These are phyloP conservation scores for Tenodera sinensis DNA, from an alignment of 2,888 invertebrate species.

Conservation along the genomic window DNA sequence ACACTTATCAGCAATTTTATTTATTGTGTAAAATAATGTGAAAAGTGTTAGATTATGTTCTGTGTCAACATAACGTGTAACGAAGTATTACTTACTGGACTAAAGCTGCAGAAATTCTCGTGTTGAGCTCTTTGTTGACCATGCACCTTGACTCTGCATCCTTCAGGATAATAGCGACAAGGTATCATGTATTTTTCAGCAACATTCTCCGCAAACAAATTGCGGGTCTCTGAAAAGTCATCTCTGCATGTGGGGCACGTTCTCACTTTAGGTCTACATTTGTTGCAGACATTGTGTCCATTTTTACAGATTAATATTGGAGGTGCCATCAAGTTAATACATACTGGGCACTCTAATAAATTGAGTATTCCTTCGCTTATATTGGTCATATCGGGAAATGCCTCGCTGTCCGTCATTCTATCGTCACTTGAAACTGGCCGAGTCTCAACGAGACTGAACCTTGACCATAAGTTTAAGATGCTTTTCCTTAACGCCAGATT, in stretches of 20 bases:
- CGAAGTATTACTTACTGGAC: neutral
- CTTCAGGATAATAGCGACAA: neutral
- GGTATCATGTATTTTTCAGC: neutral
- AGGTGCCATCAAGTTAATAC: neutral
- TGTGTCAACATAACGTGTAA: too few relatives aligned
- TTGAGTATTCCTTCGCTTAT: neutral
- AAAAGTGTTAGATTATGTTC: too few relatives aligned
- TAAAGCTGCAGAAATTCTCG: neutral
- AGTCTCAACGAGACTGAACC: too few relatives aligned
- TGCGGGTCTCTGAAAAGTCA: neutral
- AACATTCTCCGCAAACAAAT: neutral
- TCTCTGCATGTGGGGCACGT: neutral
- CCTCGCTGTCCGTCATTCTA: neutral
- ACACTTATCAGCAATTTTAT: too few relatives aligned
- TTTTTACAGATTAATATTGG: neutral
- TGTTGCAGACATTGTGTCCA: neutral
- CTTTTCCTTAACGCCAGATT: too few relatives aligned
- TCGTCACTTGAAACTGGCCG: neutral
- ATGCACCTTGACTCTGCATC: neutral
- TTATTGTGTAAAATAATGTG: too few relatives aligned
- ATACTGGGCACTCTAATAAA: neutral
- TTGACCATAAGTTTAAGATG: too few relatives aligned
- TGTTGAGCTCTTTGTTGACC: neutral
- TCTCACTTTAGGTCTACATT: neutral
- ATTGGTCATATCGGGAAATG: neutral